Evolutionary conservation across 2,888 invertebrate species (phyloP), one percentile per base, ranked within the genome.

Genomic region (Bedellia somnulentella): DNA sequence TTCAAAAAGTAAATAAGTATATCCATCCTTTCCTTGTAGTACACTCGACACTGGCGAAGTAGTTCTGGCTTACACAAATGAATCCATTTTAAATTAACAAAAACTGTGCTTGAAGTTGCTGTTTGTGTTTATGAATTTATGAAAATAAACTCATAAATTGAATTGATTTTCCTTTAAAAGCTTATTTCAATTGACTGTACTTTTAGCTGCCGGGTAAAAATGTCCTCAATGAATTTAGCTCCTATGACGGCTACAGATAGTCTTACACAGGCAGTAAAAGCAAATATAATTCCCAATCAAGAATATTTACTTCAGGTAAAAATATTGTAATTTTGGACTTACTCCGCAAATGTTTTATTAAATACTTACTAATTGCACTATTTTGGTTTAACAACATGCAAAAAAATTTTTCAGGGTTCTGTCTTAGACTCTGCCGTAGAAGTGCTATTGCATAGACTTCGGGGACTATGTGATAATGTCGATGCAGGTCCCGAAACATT

Each of bases 401-500:
- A n/a, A n/a, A n/a, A n/a, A n/a, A n/a, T 17, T 29, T 22, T 35
- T 5, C 90, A 96, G 79, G 96, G 96, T 3, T 95, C 95, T 10
- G 92, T 97, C 13, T 63, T 95, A 34, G 96, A 97, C 57, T 86
- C 86, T 10, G 89, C 92, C 16, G 91, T 94, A 5, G 94, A 95
- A 56, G 90, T 94, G 12, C 73, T 97, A 15, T 73, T 96, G 9
- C 94, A 97, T 53, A 79, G 93, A 37, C 70, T 97, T 9, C 81
- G 93, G 43, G 96, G 96, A 2, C 77, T 96, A 4, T 96, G 96
- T 58, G 96, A 97, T 48, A 92, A 92, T 68, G 90, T 92, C 2
- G 92, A 94, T 49, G 86, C 86, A 30, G 90, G 89, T 3, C 91
- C 93, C 1, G 95, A 96, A 59, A 85, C 87, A 0, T 97, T 96